Evolutionary conservation across 2,113 vertebrate species (phyloP).

Genomic region (Tympanuchus pallidicinctus): DNA sequence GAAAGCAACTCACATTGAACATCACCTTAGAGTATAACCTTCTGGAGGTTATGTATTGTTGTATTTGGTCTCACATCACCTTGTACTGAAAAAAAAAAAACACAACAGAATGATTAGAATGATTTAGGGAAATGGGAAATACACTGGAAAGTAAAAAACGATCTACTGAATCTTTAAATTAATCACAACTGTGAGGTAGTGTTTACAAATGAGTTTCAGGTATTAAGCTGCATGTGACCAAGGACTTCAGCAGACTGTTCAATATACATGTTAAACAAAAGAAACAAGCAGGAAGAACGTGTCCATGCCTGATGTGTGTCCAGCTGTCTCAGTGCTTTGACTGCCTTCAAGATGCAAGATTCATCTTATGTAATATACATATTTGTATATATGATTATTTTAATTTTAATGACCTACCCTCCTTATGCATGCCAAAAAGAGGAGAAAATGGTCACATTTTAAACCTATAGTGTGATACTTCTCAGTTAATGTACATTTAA

Average conservation of each 20-base stretch:
- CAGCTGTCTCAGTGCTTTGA: neutral
- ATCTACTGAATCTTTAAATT: neutral
- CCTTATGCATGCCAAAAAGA: neutral
- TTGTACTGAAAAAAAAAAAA: neutral
- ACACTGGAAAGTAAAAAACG: neutral
- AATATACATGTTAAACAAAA: neutral
- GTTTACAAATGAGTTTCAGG: neutral
- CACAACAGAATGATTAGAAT: neutral
- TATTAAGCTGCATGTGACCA: neutral
- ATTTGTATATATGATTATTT: constrained; percentile 10
- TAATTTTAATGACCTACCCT: constrained; percentile 12
- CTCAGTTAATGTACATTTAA: neutral
- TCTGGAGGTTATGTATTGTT: neutral
- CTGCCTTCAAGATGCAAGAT: neutral
- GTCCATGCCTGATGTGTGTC: neutral
- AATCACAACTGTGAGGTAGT: neutral
- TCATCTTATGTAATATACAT: constrained; percentile 20
- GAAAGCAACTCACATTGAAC: neutral
- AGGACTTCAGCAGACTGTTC: neutral
- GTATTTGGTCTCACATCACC: neutral
- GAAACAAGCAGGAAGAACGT: neutral
- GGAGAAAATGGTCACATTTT: neutral
- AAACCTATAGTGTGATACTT: constrained; percentile 1
- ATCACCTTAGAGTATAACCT: neutral
- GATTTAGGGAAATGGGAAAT: constrained; percentile 1